phyloP scores from a whole-genome alignment of 1,140 invertebrate genomes.

The Euschistus heros region DNA sequence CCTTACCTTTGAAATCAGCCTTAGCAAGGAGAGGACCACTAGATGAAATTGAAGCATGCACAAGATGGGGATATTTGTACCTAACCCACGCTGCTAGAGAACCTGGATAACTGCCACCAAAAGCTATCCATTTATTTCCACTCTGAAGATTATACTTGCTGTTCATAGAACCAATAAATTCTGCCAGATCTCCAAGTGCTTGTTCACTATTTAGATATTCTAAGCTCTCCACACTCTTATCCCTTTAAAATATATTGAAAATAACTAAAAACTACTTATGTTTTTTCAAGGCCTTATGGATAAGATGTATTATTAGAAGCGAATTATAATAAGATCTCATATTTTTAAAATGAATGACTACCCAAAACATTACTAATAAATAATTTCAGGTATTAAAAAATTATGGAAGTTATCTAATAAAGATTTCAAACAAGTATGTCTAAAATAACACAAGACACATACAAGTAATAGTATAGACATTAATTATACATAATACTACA shows the following conservation, averaged over 20 bases:
- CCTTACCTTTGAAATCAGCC: conserved; percentile 64
- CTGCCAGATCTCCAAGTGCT: conserved; percentile 76
- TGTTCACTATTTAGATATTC: conserved; percentile 71
- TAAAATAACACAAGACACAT: no score
- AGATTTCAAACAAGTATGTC: no score
- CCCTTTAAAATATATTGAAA: conserved; percentile 41
- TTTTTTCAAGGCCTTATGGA: no score
- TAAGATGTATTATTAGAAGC: no score
- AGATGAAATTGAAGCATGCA: conserved; percentile 73
- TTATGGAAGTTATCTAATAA: no score
- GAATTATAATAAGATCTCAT: no score
- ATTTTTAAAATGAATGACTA: no score
- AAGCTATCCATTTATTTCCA: conserved; percentile 75
- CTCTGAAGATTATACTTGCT: conserved; percentile 46
- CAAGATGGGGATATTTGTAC: conserved; percentile 79
- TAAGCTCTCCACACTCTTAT: conserved; percentile 65
- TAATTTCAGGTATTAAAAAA: no score
- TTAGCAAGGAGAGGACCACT: conserved; percentile 77
- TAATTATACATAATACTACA: no score
- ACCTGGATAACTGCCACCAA: conserved; percentile 89
- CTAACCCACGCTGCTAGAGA: conserved; percentile 82
- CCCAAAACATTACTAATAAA: no score
- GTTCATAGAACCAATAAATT: conserved; percentile 63
- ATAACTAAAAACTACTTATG: no score
- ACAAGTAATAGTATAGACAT: no score